Base-by-base conservation (phyloP, 1,140 invertebrate genomes). In the Papilio polyxenes region DNA sequence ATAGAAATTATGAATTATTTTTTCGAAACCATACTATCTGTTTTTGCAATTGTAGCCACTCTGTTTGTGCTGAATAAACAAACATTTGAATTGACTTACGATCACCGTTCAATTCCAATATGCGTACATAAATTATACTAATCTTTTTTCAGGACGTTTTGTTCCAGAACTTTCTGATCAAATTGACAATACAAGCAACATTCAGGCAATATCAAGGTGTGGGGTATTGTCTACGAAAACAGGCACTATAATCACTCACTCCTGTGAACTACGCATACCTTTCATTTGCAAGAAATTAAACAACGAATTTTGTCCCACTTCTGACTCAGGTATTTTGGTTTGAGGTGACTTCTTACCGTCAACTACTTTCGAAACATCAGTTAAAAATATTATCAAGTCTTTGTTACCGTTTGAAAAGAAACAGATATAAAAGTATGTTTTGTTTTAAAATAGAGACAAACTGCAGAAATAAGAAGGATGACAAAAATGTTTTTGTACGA, bases 281-380 rank as follows among this genome's bases (percentile, higher is more conserved):
- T 88, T 83, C 11, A 81, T 88, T 62, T 88, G 87, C 80, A 88
- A 88, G 80, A 88, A 85, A 77, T 31, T 82, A 1, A 82, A 86
- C 17, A 83, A 85, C 13, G 82, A 85, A 62, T 80, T 69, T 3
- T 88, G 87, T 49, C 87, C 87, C 0, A 88, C 87, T 17, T 76
- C 84, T 59, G 87, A 88, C 48, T 75, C 53, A 51, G 83, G 87
- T 86, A 72, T 40, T 76, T 48, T 44, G 8, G 20, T 51, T 17
- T 48, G 40, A n/a, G 37, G 9, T n/a, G 65, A 17, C 13, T 17
- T 31, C 23, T 65, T 53, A 51, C 49, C 49, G 49, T 51, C 11
- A 13, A 4, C 11, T 51, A 51, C 49, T 13, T 1, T 11, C 49
- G 49, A 51, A 51, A 51, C 13, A 51, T 51, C 10, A 75, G 15